Conservation (phyloP, 1,140 invertebrate species). For the Cydia amplana region DNA sequence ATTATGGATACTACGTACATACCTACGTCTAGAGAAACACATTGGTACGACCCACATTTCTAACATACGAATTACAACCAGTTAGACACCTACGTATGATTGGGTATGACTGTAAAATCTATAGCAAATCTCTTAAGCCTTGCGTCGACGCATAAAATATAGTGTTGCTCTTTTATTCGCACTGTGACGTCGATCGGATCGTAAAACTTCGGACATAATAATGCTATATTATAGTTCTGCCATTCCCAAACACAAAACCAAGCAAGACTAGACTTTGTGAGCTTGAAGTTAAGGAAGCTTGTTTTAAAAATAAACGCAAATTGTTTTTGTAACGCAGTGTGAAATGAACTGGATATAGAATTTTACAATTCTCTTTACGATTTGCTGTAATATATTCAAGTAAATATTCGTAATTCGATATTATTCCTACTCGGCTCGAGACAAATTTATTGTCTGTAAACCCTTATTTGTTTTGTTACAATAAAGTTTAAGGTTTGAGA, state of each 20-base stretch:
- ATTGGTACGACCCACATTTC: neutral
- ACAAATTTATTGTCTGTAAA: slow-evolving; percentile 25
- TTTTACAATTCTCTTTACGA: slow-evolving; percentile 46
- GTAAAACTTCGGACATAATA: slow-evolving; percentile 56
- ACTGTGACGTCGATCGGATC: slow-evolving; percentile 48
- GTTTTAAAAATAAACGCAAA: neutral
- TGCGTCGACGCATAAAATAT: slow-evolving; percentile 43
- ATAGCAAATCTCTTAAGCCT: slow-evolving; percentile 32
- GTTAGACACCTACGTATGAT: neutral
- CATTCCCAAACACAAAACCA: neutral
- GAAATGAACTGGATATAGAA: slow-evolving; percentile 54
- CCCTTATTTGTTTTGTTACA: slow-evolving; percentile 21
- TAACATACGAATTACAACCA: neutral
- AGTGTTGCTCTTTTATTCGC: slow-evolving; percentile 46
- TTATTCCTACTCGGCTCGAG: slow-evolving; percentile 37
- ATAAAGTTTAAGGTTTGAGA: slow-evolving; percentile 23
- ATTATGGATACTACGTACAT: too few relatives aligned
- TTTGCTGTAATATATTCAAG: slow-evolving; percentile 44
- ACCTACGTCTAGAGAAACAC: too few relatives aligned
- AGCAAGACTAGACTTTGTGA: neutral
- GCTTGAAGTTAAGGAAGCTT: neutral
- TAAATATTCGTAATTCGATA: slow-evolving; percentile 42
- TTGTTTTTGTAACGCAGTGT: slow-evolving; percentile 35
- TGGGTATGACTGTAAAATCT: neutral
- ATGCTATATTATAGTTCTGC: slow-evolving; percentile 1